Base-by-base conservation (phyloP, 2,797 vertebrate species). In the Pelobates cultripes region DNA sequence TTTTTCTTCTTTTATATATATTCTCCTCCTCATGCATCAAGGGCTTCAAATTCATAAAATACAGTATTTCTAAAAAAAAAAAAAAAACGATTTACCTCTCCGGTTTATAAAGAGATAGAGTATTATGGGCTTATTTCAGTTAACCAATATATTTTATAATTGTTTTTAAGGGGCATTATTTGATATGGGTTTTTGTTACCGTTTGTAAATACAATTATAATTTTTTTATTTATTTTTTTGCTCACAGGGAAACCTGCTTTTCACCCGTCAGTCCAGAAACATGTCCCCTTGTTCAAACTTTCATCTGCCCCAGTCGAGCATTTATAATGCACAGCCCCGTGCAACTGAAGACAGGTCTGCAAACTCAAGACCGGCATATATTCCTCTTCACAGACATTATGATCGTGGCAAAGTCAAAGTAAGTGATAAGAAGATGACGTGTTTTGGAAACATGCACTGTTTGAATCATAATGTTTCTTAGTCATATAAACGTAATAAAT, bases 371-470 rank as follows among this genome's bases (percentile, higher is more conserved):
- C 79, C 91, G 97, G 53, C 95, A 98, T 86, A 94, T 98, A 84
- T 97, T 98, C 88, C 95, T 99, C 77, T 98, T 98, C 90, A 95
- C 87, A 0, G 97, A 98, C 89, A 90, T 95, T 2, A 92, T 99
- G 81, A 93, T 98, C 81, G 91, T 98, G 82, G 92, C 97, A 87
- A 99, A 99, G 89, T 94, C 96, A 90, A 98, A 98, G 97, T 98
- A 87, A 93, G 97, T 91, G 82, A 53, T 40, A n/a, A 3, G 61
- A 3, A 40, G n/a, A 60, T 7, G 10, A 3, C 6, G 61, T 17
- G n/a, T 17, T 57, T 45, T 71, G 45, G 15, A 51, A 15, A 71
- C 14, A 71, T 70, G 17, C 14, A 44, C 45, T 51, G 15, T 70
- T 3, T 71, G 70, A 51, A 51, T 53, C 15, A 51, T 53, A 4